These are phyloP conservation scores for Calliphora vomitoria DNA, from an alignment of 2,888 invertebrate genomes.

Conservation along the genomic window DNA sequence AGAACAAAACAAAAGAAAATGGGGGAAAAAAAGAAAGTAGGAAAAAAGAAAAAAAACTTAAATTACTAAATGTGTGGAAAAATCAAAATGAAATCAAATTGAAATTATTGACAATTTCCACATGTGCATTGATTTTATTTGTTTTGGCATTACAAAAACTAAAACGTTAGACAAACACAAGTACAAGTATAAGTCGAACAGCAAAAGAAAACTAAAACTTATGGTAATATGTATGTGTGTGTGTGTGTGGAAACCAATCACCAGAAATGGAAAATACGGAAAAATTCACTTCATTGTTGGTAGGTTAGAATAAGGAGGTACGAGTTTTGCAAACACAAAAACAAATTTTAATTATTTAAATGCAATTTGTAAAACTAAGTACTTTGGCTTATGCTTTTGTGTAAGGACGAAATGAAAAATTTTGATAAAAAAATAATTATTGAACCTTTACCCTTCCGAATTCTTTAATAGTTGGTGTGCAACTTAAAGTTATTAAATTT, in stretches of 20 bases:
- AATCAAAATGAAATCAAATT: conserved; percentile 83
- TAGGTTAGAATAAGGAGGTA: conserved; percentile 4
- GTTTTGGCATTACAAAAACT: conserved; percentile 70
- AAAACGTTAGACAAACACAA: conserved; percentile 74
- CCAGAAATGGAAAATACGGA: not conserved
- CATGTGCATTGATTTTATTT: conserved; percentile 79
- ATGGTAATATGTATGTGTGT: not conserved
- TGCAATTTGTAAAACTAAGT: no score
- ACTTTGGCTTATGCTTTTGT: no score
- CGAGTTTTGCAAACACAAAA: not conserved
- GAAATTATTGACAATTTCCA: conserved; percentile 83
- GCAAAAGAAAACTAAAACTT: conserved; percentile 75
- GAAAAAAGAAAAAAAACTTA: conserved; percentile 9
- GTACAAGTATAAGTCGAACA: conserved; percentile 5
- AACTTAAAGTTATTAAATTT: no score
- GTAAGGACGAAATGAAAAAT: no score
- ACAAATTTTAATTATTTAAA: not conserved
- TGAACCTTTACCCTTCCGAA: no score
- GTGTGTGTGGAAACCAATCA: conserved; percentile 3
- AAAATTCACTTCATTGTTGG: not conserved
- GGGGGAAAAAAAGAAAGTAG: not conserved
- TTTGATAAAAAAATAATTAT: no score
- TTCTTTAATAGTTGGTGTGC: no score
- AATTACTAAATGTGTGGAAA: conserved; percentile 76
- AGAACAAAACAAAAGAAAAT: conserved; percentile 21